Conservation (phyloP, 2,797 vertebrate species). For the Scolopax rusticola region DNA sequence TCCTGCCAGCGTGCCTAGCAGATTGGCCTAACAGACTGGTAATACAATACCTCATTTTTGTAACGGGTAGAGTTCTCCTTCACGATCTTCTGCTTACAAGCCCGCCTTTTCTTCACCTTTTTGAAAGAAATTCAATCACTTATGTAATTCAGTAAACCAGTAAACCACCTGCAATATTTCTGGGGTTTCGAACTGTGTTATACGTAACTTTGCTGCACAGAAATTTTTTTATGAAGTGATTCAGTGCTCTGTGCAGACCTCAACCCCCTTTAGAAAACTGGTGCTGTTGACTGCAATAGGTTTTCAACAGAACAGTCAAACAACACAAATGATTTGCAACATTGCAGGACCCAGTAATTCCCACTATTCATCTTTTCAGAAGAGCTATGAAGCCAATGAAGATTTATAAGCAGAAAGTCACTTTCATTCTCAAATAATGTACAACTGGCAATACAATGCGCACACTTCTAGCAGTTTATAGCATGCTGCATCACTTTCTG, state of each 20-base stretch:
- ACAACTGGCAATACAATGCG: conserved; percentile 49
- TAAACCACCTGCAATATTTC: conserved; percentile 5
- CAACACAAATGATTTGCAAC: conserved; percentile 49
- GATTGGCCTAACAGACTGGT: background rate
- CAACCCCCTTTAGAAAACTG: conserved; percentile 24
- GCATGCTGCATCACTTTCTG: conserved; percentile 54
- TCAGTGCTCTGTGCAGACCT: background rate
- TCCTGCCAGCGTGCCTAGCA: background rate
- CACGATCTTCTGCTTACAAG: background rate
- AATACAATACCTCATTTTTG: background rate
- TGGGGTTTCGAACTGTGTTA: conserved; percentile 8
- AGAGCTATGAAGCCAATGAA: conserved; percentile 48
- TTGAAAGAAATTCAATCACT: background rate
- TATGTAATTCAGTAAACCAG: conserved; percentile 2
- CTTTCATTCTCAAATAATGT: conserved; percentile 51
- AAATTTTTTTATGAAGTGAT: conserved; percentile 35
- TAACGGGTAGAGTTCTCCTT: background rate
- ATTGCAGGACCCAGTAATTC: conserved; percentile 44
- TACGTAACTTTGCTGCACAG: conserved; percentile 9
- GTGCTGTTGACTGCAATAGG: background rate
- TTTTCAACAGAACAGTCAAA: conserved; percentile 58
- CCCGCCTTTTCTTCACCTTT: background rate
- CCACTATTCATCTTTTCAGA: conserved; percentile 22
- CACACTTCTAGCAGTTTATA: conserved; percentile 42
- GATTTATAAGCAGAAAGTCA: conserved; percentile 60